Base-by-base conservation (phyloP, 2,113 vertebrate species). In the Felis chaus region DNA sequence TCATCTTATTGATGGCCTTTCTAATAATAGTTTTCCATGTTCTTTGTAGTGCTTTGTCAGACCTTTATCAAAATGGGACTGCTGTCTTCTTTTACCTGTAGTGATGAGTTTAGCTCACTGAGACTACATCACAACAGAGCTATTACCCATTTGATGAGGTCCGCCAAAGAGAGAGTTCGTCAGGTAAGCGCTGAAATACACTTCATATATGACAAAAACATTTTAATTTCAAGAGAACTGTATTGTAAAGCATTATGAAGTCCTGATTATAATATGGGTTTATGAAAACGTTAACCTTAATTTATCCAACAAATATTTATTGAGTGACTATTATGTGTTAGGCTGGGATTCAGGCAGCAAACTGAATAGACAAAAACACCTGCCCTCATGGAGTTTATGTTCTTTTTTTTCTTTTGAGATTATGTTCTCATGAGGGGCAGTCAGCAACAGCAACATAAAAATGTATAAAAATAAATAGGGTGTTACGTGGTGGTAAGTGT, bases 101-200 rank as follows among this genome's bases (percentile, higher is more conserved):
- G 99, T 31, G 99, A 99, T 90, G 99, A 99, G 98, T 99, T 99
- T 97, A 99, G 99, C 98, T 99, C 99, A 0, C 96, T 99, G 90
- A 98, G 99, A 90, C 98, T 99, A 5, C 99, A 99, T 96, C 99
- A 99, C 98, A 99, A 99, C 97, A 98, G 99, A 94, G 99, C 99
- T 80, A 99, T 99, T 97, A 98, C 99, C 21, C 99, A 99, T 80
- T 98, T 99, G 83, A 99, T 99, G 98, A 98, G 98, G 97, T 99
- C 99, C n/a, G 99, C 99, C 48, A 98, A 97, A 86, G 98, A 98
- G 81, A 98, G 98, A 97, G 97, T 99, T 66, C 98, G 96, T 0
- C 98, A 98, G 98, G 99, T 99, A 95, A 98, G 98, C 39, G 48
- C 81, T 87, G 0, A 45, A 14, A 16, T 19, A 50, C 15, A 1